These are phyloP conservation scores for Druceiella hillmani DNA, from an alignment of 2,888 invertebrate species.

Conservation along the genomic window DNA sequence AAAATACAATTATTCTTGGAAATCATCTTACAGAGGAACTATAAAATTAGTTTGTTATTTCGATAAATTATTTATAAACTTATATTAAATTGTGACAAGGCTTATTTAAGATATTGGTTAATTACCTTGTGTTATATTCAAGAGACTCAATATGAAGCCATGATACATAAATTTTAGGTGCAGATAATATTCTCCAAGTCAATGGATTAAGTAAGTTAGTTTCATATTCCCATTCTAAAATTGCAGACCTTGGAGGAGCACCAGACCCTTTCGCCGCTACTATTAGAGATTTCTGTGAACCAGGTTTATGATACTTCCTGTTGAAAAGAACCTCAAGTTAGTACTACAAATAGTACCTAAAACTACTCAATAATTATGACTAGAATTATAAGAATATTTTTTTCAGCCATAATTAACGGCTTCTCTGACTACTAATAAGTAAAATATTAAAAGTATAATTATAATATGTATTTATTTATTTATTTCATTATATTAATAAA, in stretches of 20 bases:
- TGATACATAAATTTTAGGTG: conserved; percentile 69
- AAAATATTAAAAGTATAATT: no score
- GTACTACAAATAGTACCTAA: no score
- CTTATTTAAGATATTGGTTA: conserved; percentile 18
- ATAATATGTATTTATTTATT: no score
- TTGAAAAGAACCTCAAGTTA: no score
- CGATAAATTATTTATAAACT: background rate
- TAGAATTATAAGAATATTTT: no score
- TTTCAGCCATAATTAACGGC: no score
- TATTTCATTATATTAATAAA: no score
- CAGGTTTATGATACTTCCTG: conserved; percentile 65
- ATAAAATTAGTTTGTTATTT: background rate
- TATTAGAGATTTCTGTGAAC: conserved; percentile 60
- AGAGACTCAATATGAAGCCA: conserved; percentile 66
- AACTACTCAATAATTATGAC: no score
- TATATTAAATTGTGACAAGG: background rate
- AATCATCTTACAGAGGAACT: conserved; percentile 6
- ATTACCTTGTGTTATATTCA: conserved; percentile 63
- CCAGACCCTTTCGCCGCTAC: conserved; percentile 63
- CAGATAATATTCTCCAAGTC: conserved; percentile 73
- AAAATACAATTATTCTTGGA: conserved; percentile 26
- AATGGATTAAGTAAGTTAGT: conserved; percentile 75
- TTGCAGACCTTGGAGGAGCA: conserved; percentile 56
- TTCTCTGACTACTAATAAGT: no score
- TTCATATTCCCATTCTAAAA: conserved; percentile 74